Base-by-base conservation (phyloP, 2,888 invertebrate species). In the Tenthredo notha region DNA sequence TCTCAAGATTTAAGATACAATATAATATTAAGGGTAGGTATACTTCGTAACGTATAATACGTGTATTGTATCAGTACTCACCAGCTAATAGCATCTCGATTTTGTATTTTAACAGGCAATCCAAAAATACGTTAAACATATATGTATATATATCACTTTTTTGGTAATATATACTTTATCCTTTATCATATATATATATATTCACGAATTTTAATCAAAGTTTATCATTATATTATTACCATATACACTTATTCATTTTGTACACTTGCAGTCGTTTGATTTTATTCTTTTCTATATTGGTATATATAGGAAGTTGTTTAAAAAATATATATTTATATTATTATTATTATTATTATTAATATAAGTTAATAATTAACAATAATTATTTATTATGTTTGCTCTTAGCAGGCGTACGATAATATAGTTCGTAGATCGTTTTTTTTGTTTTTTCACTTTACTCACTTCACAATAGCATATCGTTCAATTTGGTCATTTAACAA, bases 91-190 rank as follows among this genome's bases (percentile, higher is more conserved):
- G 89, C 90, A 90, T 89, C 86, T 89, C 88, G 82, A 88, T 87
- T 86, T 90, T 87, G 89, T 87, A 87, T 86, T 87, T 89, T 87
- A 89, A 89, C 87, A 88, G 89, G 86, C 87, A 87, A 90, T 90
- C 89, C 90, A 90, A 90, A 90, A 90, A 90, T 89, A 90, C 88
- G 88, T 89, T 88, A 87, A 89, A 89, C 90, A 89, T 89, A 86
- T 89, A 33, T n/a, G 43, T 74, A 74, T 37, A 37, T 37, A 37
- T 37, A 37, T 43, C 29, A 25, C 29, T 67, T 2, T 67, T 3
- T 15, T 37, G 70, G 18, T 15, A 25, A 33, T 33, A 37, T 70
- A 37, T 70, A 15, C 6, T 67, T 67, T 67, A 29, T 29, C 0
- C 2, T 18, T 70, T 70, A 37, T 37, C n/a, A 37, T 70, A 12